These are phyloP conservation scores for Anthrax anthrax DNA, from an alignment of 2,888 invertebrate species.

Conservation along the genomic window DNA sequence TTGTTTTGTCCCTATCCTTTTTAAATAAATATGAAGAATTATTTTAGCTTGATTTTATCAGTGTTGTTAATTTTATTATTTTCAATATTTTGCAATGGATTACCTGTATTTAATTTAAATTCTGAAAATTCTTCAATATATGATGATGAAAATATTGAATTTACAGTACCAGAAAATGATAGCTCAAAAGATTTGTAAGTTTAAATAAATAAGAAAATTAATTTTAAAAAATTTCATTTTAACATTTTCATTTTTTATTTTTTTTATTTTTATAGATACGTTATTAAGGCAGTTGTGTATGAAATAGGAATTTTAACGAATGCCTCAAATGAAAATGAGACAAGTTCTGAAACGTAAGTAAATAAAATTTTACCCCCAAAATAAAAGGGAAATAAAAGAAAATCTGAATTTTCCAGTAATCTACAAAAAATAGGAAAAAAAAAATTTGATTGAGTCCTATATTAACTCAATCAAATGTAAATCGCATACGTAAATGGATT, in stretches of 20 bases:
- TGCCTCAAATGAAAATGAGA: constrained; percentile 32
- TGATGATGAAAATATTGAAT: background rate
- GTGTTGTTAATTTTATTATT: no score
- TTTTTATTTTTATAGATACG: constrained; percentile 30
- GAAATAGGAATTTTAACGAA: constrained; percentile 46
- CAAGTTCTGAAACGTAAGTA: constrained; percentile 20
- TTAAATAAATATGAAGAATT: no score
- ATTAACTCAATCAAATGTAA: no score
- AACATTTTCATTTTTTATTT: background rate
- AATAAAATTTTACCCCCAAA: no score
- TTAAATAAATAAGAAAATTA: background rate
- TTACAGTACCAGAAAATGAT: background rate
- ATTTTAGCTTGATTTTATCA: no score
- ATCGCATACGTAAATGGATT: no score
- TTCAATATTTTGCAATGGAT: background rate
- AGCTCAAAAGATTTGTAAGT: background rate
- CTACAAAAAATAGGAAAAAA: no score
- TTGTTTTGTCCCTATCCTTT: no score
- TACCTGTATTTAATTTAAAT: background rate
- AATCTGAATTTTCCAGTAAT: no score
- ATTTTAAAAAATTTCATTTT: background rate
- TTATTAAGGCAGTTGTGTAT: constrained; percentile 43
- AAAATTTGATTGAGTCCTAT: no score
- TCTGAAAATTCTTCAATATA: background rate
- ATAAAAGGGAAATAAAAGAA: no score